Conservation (phyloP, 2,797 vertebrate species). For the Schizopygopsis pylzovi region DNA sequence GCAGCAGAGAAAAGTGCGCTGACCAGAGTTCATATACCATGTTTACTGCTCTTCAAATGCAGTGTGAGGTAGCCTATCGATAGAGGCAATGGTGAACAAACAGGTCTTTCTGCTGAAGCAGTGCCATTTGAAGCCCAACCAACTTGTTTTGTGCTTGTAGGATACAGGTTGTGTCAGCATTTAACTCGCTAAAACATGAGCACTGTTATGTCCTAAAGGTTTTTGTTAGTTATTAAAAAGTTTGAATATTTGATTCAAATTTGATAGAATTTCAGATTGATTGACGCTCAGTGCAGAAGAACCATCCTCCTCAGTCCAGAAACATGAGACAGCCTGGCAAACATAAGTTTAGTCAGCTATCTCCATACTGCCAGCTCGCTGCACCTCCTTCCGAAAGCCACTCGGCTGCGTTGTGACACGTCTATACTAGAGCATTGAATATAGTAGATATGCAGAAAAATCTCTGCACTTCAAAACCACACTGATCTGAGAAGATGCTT, state of each 20-base stretch:
- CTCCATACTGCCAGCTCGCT: constrained; percentile 4
- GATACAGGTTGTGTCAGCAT: constrained; percentile 12
- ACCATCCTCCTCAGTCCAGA: background rate
- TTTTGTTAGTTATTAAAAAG: background rate
- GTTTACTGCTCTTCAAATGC: background rate
- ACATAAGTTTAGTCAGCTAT: constrained; percentile 13
- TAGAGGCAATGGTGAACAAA: background rate
- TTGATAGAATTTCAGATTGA: background rate
- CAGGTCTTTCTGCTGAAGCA: background rate
- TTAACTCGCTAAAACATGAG: background rate
- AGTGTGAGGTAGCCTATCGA: background rate
- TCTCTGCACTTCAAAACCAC: background rate
- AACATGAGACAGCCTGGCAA: background rate
- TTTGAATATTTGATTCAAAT: background rate
- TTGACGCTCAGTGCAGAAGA: background rate
- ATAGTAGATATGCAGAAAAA: constrained; percentile 1
- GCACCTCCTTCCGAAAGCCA: background rate
- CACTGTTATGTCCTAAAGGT: background rate
- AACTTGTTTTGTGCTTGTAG: background rate
- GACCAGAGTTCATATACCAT: background rate
- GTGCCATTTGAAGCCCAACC: background rate
- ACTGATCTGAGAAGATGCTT: background rate
- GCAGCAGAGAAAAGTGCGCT: background rate
- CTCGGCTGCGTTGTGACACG: background rate
- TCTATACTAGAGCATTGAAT: background rate